Base-by-base conservation (phyloP, 2,113 vertebrate genomes). In the Peromyscus maniculatus region DNA sequence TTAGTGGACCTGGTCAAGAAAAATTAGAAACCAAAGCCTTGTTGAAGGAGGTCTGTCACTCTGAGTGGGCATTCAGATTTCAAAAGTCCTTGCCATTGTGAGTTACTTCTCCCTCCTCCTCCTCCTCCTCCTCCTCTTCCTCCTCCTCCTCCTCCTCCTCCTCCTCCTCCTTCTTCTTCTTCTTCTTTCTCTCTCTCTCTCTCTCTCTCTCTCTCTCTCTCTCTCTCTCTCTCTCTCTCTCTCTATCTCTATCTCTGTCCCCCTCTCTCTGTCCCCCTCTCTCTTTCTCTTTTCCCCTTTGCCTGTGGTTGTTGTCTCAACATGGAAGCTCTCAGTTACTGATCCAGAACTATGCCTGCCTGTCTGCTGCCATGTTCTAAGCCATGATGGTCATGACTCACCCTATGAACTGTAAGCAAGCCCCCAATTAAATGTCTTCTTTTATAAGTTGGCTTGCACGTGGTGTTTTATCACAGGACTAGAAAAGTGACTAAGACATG, bases 231-330 rank as follows among this genome's bases (percentile, higher is more conserved):
- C 10, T 74, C 19, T 75, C 74, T 26, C 39, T 43, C n/a, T 43
- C 22, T 75, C 22, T 75, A 9, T 43, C 26, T 74, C 19, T 74
- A n/a, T 15, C 31, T 69, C 67, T n/a, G n/a, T n/a, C 19, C 43
- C 9, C 0, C 21, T 22, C 22, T 12, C 4, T 9, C 39, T 13
- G n/a, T n/a, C 19, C 43, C 9, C 0, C 21, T 22, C 22, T 12
- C 4, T 9, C 39, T 13, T 12, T 7, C 13, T 17, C 46, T 31
- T 49, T 19, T 26, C 19, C 1, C 19, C 49, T 55, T 16, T 11
- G 7, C 28, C 75, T 52, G 6, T 55, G 28, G 33, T 16, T 28
- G 28, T 4, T 16, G 52, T 0, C 33, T 36, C 17, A 46, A 43
- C 11, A 46, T 43, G 39, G 33, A 57, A 82, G 33, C 9, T 22